Conservation (phyloP, 2,888 invertebrate species). For the Eupithecia abbreviata region DNA sequence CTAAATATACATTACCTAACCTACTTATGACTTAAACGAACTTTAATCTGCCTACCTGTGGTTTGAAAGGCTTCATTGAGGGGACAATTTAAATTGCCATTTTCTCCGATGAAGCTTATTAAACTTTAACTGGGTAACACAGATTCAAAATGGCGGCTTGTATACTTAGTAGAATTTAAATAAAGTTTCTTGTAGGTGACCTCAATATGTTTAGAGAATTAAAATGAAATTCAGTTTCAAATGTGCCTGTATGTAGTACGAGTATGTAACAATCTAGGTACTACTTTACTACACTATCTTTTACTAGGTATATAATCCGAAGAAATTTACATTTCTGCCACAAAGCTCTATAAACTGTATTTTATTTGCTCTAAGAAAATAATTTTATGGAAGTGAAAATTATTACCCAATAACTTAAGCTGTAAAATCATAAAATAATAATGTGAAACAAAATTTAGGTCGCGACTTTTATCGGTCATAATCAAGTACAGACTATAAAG, state of each 20-base stretch:
- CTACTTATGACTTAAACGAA: not conserved
- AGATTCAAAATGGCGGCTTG: conserved; percentile 1
- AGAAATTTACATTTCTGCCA: not conserved
- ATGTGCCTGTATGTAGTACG: not conserved
- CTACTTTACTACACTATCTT: too few relatives aligned
- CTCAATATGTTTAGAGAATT: not conserved
- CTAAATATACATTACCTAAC: not conserved
- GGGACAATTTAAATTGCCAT: conserved; percentile 16
- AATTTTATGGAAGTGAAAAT: conserved; percentile 12
- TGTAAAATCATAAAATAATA: conserved; percentile 13
- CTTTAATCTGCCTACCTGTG: conserved; percentile 15
- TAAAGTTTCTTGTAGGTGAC: not conserved
- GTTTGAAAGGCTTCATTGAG: conserved; percentile 19
- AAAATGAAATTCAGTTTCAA: not conserved
- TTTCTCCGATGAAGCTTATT: conserved; percentile 10
- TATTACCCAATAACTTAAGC: conserved; percentile 11
- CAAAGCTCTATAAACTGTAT: conserved; percentile 2
- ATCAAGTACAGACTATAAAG: not conserved
- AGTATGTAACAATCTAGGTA: too few relatives aligned
- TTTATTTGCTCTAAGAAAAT: conserved; percentile 6
- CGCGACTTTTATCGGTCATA: conserved; percentile 24
- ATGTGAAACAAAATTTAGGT: conserved; percentile 20
- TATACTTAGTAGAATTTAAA: not conserved
- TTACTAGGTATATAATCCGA: not conserved
- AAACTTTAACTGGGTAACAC: conserved; percentile 13